Evolutionary conservation across 1,140 invertebrate species (phyloP), one percentile per base, ranked within the genome.

Genomic region (Prorops nasuta): DNA sequence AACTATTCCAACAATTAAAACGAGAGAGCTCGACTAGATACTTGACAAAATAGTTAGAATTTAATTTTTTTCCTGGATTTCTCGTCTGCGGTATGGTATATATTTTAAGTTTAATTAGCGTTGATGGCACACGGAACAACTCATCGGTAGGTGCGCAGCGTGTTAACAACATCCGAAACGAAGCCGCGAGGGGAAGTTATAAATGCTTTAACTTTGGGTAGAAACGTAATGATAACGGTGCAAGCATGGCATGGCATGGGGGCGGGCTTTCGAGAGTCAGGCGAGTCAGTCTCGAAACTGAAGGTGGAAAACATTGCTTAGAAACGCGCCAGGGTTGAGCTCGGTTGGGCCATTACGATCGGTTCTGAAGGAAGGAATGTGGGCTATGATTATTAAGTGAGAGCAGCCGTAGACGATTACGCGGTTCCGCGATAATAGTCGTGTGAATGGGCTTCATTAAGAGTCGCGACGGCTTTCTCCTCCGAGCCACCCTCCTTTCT

Each of bases 401-500:
- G 68, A 71, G 68, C 55, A 57, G 57, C 55, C 58, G 48, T 58
- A 73, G 71, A 69, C 69, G 71, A 72, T 73, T 72, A 70, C 66
- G 63, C 54, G 63, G 67, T 74, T 58, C 60, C 65, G 63, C 67
- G 67, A 73, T 73, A 73, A 74, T 73, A 64, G 70, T 58, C 57
- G 59, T 56, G 67, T 74, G 72, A 76, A 76, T 74, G 69, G 73
- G 66, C 70, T 71, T 76, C 73, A 73, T 76, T 76, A 76, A 72
- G 68, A 67, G 68, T 64, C 54, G 58, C 58, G 53, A 56, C 56
- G 56, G 50, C 42, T 46, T 34, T 32, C 15, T 32, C 10, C 16
- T 20, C 31, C 37, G 12, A 17, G n/a, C n/a, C 44, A 21, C 18
- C 36, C 44, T 20, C 40, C 40, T 36, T 56, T 54, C 39, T 52